Percentiles rank a stretch among this genome's conserved stretches.
phyloP scores from a whole-genome alignment of 2,797 vertebrate species.

The Morus bassanus region DNA sequence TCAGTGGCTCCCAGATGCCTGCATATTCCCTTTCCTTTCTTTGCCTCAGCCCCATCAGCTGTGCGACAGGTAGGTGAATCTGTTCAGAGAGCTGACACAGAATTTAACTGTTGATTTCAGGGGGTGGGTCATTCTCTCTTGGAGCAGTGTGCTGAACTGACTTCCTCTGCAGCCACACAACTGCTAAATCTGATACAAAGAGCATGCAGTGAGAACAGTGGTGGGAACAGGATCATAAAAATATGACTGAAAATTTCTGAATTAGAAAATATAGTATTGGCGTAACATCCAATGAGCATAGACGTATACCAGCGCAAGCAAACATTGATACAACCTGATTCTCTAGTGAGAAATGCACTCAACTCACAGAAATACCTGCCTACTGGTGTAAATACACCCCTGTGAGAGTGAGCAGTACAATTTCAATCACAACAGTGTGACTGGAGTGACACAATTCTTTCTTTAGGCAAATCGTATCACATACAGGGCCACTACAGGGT shows the following conservation, averaged over 20 bases:
- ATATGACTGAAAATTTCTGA: neutral
- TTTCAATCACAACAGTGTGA: neutral
- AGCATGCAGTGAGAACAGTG: neutral
- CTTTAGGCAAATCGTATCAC: neutral
- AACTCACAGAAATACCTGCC: neutral
- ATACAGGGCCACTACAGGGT: neutral
- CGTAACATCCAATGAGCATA: neutral
- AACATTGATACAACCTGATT: neutral
- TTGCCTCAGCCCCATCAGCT: neutral
- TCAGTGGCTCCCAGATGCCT: neutral
- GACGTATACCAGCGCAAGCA: neutral
- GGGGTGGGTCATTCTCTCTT: neutral
- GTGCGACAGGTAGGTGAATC: neutral
- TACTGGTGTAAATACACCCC: neutral
- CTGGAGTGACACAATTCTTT: neutral
- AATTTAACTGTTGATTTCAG: neutral
- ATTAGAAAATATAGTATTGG: neutral
- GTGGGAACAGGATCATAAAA: neutral
- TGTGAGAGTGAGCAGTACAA: neutral
- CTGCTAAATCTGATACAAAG: neutral
- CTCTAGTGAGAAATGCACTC: neutral
- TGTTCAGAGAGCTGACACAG: neutral
- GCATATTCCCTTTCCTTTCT: neutral
- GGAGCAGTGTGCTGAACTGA: neutral
- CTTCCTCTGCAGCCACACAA: neutral